Base-by-base conservation (phyloP, 2,888 invertebrate genomes). In the Operophtera brumata region DNA sequence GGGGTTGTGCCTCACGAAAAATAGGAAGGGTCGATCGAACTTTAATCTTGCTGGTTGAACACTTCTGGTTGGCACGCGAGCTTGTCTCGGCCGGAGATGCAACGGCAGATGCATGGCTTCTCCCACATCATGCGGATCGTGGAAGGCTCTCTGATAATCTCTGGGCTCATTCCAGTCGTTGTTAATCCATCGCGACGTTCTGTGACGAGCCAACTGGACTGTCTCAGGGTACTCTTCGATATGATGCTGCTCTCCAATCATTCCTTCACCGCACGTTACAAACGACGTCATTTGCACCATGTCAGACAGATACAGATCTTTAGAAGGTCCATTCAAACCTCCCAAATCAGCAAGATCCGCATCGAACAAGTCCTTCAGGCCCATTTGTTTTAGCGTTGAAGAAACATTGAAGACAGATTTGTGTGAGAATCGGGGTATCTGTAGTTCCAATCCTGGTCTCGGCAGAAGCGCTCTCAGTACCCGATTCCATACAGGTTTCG, bases 1-100 rank as follows among this genome's bases (percentile, higher is more conserved):
- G 1, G 96, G 97, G 82, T 97, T 97, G 82, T 97, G 97, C 73
- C 97, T 92, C 10, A 97, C 95, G 68, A 96, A 95, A 81, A 95
- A 97, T 25, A 97, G 89, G 91, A 97, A 97, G 0, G 97, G 97
- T 73, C 96, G 92, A 71, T 97, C 96, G 76, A 96, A 94, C 69
- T 95, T 93, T 73, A 97, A 90, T 74, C 96, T 91, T 5, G 94
- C 95, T 54, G 89, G 79, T 61, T 90, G 87, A 87, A 90, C 78
- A 44, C 92, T 93, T 53, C 92, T 91, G 45, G 95, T 93, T 0
- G 94, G 94, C 10, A 94, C 82, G 30, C 94, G 90, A 2, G 94
- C 94, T 68, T 95, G 94, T 65, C 94, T 85, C 1, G 95, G 95
- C 51, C 95, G 85, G 26, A 94, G 81, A 12, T 94, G 93, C 46